Evolutionary conservation across 2,113 vertebrate species (phyloP), one percentile per base, ranked within the genome.

Genomic region (Aldabrachelys gigantea): DNA sequence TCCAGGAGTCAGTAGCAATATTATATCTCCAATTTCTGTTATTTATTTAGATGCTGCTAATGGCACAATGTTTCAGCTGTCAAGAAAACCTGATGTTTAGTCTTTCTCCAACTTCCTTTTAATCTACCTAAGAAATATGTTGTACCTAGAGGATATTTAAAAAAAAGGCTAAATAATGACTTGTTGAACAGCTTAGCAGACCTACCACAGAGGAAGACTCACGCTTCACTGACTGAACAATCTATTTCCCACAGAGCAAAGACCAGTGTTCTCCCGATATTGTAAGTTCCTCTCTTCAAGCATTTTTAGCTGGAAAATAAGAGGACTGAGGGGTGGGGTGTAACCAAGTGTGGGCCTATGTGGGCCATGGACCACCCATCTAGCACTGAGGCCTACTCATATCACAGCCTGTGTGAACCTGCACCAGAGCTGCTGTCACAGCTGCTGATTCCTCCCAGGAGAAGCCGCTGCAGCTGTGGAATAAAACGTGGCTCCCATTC

Each of bases 31-130:
- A 90, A 80, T 69, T 79, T 75, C 35, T 88, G 84, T 93, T 94
- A 91, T 93, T 97, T 97, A 97, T 94, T 95, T 96, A 95, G 88
- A 80, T 95, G 80, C 83, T 13, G 2, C 10, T 95, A 97, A 91
- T 84, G 90, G 92, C 38, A 89, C n/a, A 91, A 88, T 95, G 89
- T 92, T 97, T 96, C 87, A 93, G 5, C 69, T 97, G 80, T 89
- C 94, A 96, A 87, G 72, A 91, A 72, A 94, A 89, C 11, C 44
- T 47, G 29, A 88, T 94, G 87, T 90, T 93, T 92, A 92, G 91
- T 90, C 27, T 95, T 97, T 84, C 80, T 94, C 38, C 47, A 17
- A 86, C 76, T 96, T 96, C 22, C n/a, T 89, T 94, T 76, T 82
- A 14, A 47, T 87, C 94, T 92, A 80, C 96, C 91, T 93, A 87